These are phyloP conservation scores for Glyphotaelius pellucidus DNA, from an alignment of 2,888 invertebrate species.

Conservation along the genomic window DNA sequence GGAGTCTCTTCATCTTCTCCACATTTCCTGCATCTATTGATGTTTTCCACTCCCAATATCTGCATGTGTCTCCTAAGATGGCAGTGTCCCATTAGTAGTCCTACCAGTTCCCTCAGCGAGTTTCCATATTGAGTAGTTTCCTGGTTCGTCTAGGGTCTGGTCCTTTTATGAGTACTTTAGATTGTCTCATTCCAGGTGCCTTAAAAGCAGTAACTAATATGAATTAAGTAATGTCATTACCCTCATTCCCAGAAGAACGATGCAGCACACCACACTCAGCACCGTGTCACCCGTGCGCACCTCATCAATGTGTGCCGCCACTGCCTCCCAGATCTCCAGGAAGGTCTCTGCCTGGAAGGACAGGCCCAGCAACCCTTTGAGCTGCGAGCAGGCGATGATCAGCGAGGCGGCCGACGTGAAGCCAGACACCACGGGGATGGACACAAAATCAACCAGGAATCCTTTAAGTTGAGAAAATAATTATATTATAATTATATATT, in stretches of 20 bases:
- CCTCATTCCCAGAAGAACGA: slow-evolving; percentile 79
- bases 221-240: slow-evolving; percentile 71
- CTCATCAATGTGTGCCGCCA: slow-evolving; percentile 76
- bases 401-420: slow-evolving; percentile 87
- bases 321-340: slow-evolving; percentile 78
- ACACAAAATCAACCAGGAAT: slow-evolving; percentile 85
- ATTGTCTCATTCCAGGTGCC: too few relatives aligned
- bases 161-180: too few relatives aligned
- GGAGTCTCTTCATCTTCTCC: too few relatives aligned
- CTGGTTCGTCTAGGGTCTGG: too few relatives aligned
- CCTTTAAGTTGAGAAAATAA: slow-evolving; percentile 72
- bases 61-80: too few relatives aligned
- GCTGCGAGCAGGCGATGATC: slow-evolving; percentile 85
- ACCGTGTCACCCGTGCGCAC: slow-evolving; percentile 79
- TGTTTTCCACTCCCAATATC: too few relatives aligned
- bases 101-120: too few relatives aligned
- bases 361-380: slow-evolving; percentile 83
- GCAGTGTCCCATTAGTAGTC: too few relatives aligned
- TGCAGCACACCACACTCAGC: slow-evolving; percentile 80
- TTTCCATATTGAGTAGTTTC: too few relatives aligned
- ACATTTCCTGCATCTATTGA: too few relatives aligned
- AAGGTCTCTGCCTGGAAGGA: slow-evolving; percentile 81
- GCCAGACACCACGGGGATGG: slow-evolving; percentile 84
- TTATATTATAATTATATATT: background rate
- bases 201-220: too few relatives aligned